Evolutionary conservation across 1,140 invertebrate species (phyloP).

Genomic region (Heliconius hewitsoni): DNA sequence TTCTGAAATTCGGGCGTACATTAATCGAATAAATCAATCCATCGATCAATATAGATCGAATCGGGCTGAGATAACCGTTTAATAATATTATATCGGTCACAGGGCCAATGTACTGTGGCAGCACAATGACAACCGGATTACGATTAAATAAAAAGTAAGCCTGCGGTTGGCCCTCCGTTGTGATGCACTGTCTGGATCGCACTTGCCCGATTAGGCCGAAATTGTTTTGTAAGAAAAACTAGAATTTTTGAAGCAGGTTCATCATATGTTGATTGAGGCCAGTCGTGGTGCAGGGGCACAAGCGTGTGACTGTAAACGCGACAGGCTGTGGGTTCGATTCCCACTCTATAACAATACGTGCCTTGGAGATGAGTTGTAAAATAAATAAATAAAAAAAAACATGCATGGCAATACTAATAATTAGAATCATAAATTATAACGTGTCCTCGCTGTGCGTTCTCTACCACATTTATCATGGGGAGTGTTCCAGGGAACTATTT

Average conservation of each 20-base stretch:
- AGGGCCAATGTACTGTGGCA: slow-evolving; percentile 49
- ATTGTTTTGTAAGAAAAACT: not conserved
- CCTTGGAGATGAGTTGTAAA: too few relatives aligned
- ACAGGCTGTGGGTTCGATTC: too few relatives aligned
- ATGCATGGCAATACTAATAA: too few relatives aligned
- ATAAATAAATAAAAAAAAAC: too few relatives aligned
- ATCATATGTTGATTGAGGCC: too few relatives aligned
- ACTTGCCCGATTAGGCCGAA: slow-evolving; percentile 17
- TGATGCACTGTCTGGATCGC: slow-evolving; percentile 47
- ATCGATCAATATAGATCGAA: slow-evolving; percentile 2
- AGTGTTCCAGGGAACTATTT: too few relatives aligned
- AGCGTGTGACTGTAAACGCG: too few relatives aligned
- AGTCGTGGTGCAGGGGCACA: too few relatives aligned
- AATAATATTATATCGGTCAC: slow-evolving; percentile 46
- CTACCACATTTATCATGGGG: too few relatives aligned
- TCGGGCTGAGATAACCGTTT: not conserved
- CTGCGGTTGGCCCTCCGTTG: slow-evolving; percentile 50
- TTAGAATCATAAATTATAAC: too few relatives aligned
- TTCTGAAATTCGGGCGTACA: not conserved
- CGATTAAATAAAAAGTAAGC: slow-evolving; percentile 51
- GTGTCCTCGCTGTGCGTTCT: too few relatives aligned
- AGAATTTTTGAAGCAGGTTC: not conserved
- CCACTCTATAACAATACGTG: too few relatives aligned
- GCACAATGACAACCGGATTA: slow-evolving; percentile 46
- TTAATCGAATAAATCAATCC: not conserved